A percentile compares a stretch with the other conserved stretches of the same genome.
phyloP scores from a whole-genome alignment of 1,140 invertebrate genomes.

The Bilobella aurantiaca region DNA sequence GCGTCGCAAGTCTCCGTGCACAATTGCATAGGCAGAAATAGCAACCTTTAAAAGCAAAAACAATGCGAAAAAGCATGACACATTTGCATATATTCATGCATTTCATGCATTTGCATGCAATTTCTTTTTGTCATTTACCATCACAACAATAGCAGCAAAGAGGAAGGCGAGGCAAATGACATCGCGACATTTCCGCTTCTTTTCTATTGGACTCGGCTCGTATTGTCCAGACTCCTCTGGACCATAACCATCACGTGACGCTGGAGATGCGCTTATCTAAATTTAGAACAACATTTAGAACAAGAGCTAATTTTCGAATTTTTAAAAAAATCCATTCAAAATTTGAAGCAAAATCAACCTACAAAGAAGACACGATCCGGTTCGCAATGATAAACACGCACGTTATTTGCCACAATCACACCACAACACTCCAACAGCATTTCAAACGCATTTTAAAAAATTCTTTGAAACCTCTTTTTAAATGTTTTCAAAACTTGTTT shows the following conservation, averaged over 20 bases:
- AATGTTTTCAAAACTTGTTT: too few relatives aligned
- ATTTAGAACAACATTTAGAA: not conserved
- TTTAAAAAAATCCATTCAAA: not conserved
- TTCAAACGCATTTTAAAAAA: not conserved
- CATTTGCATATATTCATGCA: not conserved
- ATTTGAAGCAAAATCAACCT: not conserved
- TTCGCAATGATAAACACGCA: not conserved
- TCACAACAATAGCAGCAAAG: slow-evolving; percentile 40
- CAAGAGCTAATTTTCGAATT: not conserved
- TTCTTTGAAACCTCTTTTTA: not conserved
- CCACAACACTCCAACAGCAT: slow-evolving; percentile 1
- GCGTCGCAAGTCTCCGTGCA: slow-evolving; percentile 48
- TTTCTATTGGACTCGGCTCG: slow-evolving; percentile 34
- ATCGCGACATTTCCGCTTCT: slow-evolving; percentile 47
- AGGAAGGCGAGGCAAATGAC: slow-evolving; percentile 47
- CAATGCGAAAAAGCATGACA: not conserved
- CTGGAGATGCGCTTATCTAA: not conserved
- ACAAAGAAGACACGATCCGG: too few relatives aligned
- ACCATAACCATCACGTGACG: not conserved
- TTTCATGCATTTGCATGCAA: not conserved
- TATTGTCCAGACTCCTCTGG: not conserved
- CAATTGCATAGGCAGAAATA: slow-evolving; percentile 44
- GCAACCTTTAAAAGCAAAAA: slow-evolving; percentile 43
- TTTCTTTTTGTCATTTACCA: slow-evolving; percentile 48
- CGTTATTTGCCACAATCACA: not conserved